Evolutionary conservation across 64 coral and sea anemone species (phyloP).

Genomic region (Cladopsammia gracilis): DNA sequence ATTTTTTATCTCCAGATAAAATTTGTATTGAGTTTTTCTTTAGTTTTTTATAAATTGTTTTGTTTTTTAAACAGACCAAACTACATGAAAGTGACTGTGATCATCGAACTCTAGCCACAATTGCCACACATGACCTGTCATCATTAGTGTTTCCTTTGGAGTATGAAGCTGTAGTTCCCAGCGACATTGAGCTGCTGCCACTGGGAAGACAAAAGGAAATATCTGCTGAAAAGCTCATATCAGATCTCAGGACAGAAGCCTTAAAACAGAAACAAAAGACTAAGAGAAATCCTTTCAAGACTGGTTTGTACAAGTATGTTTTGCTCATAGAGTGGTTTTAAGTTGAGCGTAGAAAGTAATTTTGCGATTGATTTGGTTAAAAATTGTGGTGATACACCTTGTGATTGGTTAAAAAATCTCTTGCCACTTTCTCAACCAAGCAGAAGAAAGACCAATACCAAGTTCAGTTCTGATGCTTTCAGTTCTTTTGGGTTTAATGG

Average conservation of each 20-base stretch:
- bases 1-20: too few species aligned
- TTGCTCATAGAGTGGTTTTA: too few species aligned
- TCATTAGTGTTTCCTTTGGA: conserved; percentile 80
- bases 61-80: conserved; percentile 66
- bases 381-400: too few species aligned
- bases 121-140: conserved; percentile 89
- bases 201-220: conserved; percentile 82
- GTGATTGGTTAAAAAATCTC: too few species aligned
- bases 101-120: conserved; percentile 84
- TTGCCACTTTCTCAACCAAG: too few species aligned
- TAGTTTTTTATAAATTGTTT: not conserved
- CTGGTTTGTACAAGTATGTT: conserved; percentile 93
- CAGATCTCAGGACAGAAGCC: conserved; percentile 85
- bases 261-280: conserved; percentile 92
- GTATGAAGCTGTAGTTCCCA: conserved; percentile 69
- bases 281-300: conserved; percentile 90
- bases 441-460: too few species aligned
- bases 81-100: conserved; percentile 95
- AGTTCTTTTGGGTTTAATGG: too few species aligned
- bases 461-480: too few species aligned
- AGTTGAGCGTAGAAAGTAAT: not conserved
- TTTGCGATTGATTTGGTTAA: too few species aligned
- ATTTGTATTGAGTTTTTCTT: not conserved
- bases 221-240: conserved; percentile 81
- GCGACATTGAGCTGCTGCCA: conserved; percentile 66